A percentile compares a stretch with the other conserved stretches of the same genome.
Conservation (phyloP, 2,888 invertebrate species). For the Nyleta sp. region DNA sequence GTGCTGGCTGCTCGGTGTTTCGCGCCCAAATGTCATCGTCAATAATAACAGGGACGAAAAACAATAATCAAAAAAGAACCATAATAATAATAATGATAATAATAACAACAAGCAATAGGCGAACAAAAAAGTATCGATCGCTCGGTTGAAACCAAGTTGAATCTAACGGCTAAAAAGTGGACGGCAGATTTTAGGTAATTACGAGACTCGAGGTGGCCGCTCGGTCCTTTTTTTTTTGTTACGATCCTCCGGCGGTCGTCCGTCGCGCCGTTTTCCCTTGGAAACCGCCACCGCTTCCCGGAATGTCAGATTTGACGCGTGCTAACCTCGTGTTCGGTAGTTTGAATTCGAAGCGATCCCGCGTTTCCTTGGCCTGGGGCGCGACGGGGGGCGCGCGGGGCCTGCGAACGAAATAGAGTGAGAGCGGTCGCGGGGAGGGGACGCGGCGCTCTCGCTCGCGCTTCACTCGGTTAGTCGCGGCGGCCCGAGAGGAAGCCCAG, state of each 20-base stretch:
- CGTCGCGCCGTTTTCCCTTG: no score
- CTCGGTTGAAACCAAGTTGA: no score
- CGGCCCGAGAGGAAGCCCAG: slow-evolving; percentile 72
- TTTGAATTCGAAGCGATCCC: slow-evolving; percentile 83
- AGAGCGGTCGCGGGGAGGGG: slow-evolving; percentile 39
- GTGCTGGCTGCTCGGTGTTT: slow-evolving; percentile 68
- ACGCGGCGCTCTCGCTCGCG: slow-evolving; percentile 69
- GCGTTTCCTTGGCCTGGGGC: slow-evolving; percentile 80
- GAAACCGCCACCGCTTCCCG: slow-evolving; percentile 57
- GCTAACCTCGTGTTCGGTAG: slow-evolving; percentile 82
- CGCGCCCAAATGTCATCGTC: not conserved
- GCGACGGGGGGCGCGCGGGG: slow-evolving; percentile 63
- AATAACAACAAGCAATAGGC: no score
- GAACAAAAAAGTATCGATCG: no score
- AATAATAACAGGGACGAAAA: no score
- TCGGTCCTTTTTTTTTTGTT: no score
- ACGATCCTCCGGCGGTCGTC: no score
- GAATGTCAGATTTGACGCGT: slow-evolving; percentile 82
- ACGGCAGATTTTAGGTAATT: no score
- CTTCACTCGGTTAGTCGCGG: slow-evolving; percentile 76
- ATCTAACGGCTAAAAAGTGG: no score
- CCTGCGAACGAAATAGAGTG: slow-evolving; percentile 58
- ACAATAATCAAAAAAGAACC: no score
- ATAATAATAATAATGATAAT: no score
- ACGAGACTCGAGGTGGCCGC: no score